A percentile compares a stretch with the other conserved stretches of the same genome.
phyloP scores from a whole-genome alignment of 2,888 invertebrate genomes.

The Drosophila maculinotata region DNA sequence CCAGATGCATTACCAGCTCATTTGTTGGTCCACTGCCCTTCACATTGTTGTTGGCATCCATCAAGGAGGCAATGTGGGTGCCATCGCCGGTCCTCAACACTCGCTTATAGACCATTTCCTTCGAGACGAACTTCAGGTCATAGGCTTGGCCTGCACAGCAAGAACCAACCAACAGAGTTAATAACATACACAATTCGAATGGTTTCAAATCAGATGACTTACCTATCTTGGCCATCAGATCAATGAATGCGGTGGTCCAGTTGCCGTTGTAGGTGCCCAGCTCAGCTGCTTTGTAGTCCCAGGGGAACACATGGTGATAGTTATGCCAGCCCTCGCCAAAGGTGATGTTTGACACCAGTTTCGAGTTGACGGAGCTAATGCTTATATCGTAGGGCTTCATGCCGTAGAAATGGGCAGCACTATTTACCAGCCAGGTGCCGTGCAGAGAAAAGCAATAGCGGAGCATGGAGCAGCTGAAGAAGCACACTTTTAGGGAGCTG shows the following conservation, averaged over 20 bases:
- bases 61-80: conserved; percentile 84
- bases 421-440: conserved; percentile 97
- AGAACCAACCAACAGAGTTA: background rate
- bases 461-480: conserved; percentile 90
- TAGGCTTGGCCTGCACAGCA: conserved; percentile 90
- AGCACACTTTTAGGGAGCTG: conserved; percentile 90
- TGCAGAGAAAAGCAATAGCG: conserved; percentile 93
- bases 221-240: conserved; percentile 90
- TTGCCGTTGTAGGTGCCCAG: conserved; percentile 89
- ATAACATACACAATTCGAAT: no score
- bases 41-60: conserved; percentile 71
- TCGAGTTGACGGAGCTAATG: conserved; percentile 90
- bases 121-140: conserved; percentile 92
- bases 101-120: conserved; percentile 89
- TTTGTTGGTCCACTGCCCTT: conserved; percentile 64
- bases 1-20: conserved; percentile 75
- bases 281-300: conserved; percentile 92
- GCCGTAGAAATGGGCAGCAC: conserved; percentile 97
- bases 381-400: conserved; percentile 93
- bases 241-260: conserved; percentile 88
- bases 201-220: conserved; percentile 32
- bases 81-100: conserved; percentile 91
- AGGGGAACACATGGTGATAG: conserved; percentile 95
- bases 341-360: conserved; percentile 88
- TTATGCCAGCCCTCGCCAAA: conserved; percentile 95